Evolutionary conservation across 2,888 invertebrate genomes (phyloP).

Genomic region (Timema podura): DNA sequence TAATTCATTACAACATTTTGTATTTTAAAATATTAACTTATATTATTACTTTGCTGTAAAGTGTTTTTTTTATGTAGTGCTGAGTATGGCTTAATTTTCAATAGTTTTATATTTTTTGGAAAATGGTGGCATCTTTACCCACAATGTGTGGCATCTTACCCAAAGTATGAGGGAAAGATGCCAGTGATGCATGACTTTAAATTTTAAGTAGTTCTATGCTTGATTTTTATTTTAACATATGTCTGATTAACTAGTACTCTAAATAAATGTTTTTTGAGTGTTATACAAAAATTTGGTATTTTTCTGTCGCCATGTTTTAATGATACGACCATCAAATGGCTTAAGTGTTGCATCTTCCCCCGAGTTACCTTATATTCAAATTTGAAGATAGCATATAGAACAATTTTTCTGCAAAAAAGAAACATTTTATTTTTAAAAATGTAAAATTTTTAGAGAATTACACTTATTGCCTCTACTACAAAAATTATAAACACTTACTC

Average conservation of each 20-base stretch:
- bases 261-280: neutral
- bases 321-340: neutral
- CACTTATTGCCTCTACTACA: no score
- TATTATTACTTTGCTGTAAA: no score
- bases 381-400: no score
- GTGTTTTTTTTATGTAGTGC: no score
- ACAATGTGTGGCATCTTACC: constrained; percentile 6
- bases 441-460: no score
- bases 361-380: no score
- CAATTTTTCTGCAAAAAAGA: no score
- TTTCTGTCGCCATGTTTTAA: neutral
- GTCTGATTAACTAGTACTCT: no score
- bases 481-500: no score
- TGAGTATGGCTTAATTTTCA: neutral
- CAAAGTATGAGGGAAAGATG: neutral
- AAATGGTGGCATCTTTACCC: constrained; percentile 9
- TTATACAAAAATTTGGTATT: neutral
- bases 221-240: neutral
- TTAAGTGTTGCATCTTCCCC: constrained; percentile 10
- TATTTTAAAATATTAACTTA: no score
- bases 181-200: neutral
- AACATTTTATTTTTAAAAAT: no score
- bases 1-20: no score
- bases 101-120: neutral
- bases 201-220: neutral